These are phyloP conservation scores for Tympanuchus pallidicinctus DNA, from an alignment of 2,113 vertebrate species.

Conservation along the genomic window DNA sequence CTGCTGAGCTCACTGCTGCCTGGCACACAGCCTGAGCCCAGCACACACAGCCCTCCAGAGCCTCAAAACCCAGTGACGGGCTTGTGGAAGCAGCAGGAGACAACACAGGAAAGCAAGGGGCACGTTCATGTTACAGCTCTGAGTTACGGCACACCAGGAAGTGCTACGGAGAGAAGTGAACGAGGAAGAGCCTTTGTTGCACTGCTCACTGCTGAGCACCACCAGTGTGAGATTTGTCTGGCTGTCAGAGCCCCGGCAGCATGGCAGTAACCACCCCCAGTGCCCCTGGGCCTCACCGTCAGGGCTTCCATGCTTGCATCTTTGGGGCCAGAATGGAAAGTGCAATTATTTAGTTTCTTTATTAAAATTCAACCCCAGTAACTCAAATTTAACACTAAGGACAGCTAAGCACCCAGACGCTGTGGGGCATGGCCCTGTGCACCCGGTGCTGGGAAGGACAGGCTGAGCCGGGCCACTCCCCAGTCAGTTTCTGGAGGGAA, in stretches of 20 bases:
- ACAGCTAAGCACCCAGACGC: not conserved
- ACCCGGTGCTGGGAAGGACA: not conserved
- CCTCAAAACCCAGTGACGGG: slow-evolving; percentile 50
- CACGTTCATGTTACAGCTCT: slow-evolving; percentile 61
- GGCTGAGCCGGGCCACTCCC: not conserved
- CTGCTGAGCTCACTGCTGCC: not conserved
- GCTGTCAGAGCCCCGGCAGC: slow-evolving; percentile 4
- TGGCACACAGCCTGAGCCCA: not conserved
- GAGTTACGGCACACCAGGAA: slow-evolving; percentile 50
- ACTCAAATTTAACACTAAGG: slow-evolving; percentile 8
- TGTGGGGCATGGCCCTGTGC: not conserved
- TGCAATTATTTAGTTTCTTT: not conserved
- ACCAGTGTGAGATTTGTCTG: slow-evolving; percentile 14
- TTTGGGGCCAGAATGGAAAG: not conserved
- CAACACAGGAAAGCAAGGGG: slow-evolving; percentile 32
- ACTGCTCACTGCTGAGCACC: not conserved
- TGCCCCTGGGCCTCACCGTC: not conserved
- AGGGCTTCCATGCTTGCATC: not conserved
- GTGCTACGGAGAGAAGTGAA: slow-evolving; percentile 35
- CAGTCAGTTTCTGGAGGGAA: not conserved
- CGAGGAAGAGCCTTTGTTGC: slow-evolving; percentile 37
- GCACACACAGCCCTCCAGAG: slow-evolving; percentile 1
- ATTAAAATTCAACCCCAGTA: not conserved
- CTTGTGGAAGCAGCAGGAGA: not conserved
- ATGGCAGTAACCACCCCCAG: not conserved